phyloP scores from a whole-genome alignment of 2,113 vertebrate species.

The Gavia stellata region DNA sequence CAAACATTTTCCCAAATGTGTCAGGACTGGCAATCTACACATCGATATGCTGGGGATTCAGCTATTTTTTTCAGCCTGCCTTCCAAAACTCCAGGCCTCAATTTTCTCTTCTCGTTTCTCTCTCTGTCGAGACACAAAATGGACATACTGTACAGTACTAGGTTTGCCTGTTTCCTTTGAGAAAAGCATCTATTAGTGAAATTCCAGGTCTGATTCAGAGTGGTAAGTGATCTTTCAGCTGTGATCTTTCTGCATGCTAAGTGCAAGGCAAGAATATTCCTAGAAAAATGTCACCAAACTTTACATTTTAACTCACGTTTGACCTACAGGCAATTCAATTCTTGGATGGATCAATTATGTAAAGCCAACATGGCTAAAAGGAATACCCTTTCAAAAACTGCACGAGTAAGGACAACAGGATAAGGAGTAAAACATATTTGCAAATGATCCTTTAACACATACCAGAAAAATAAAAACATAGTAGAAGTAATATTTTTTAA shows the following conservation, averaged over 20 bases:
- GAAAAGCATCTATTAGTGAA: neutral
- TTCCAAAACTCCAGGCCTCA: neutral
- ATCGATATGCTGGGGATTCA: neutral
- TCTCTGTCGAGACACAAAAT: neutral
- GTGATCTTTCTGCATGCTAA: neutral
- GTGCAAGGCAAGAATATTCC: neutral
- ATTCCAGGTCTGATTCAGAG: neutral
- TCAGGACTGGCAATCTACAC: neutral
- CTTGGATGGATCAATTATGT: neutral
- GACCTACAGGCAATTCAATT: neutral
- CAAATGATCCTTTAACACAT: neutral
- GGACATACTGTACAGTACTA: neutral
- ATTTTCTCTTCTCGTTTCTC: neutral
- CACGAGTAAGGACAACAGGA: neutral
- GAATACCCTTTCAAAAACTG: neutral
- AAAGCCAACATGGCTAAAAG: neutral
- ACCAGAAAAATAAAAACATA: neutral
- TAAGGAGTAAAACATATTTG: neutral
- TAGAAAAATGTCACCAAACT: neutral
- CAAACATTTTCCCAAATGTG: neutral
- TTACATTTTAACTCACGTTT: neutral
- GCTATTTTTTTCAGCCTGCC: neutral
- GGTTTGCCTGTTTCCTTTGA: neutral
- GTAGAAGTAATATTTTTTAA: neutral
- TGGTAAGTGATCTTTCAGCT: neutral